Evolutionary conservation across 2,113 vertebrate genomes (phyloP), one percentile per base, ranked within the genome.

Genomic region (Vidua chalybeata): DNA sequence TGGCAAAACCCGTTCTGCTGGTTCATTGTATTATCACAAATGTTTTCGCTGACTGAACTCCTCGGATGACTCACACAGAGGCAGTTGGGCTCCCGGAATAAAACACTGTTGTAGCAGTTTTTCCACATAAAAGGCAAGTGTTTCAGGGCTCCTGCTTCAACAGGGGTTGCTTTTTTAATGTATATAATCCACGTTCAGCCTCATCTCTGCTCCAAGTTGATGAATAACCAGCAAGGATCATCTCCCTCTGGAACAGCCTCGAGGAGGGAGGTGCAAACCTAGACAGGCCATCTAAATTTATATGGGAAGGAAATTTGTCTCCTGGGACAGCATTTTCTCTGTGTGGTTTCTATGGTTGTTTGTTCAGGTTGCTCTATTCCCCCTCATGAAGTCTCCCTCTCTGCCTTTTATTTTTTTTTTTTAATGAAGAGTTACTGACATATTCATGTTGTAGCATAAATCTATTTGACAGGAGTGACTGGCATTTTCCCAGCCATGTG

Each of bases 21-120:
- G 33, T 90, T 94, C 94, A 96, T 93, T 95, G 92, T 95, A 31
- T 78, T 92, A 77, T 86, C 92, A 93, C 95, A 94, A 96, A 95
- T 59, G 78, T 91, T 96, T 94, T 93, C 0, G 75, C 95, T 97
- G 96, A 97, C 95, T 89, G 28, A 84, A 62, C 95, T 96, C 66
- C 87, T 93, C 81, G 26, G 74, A 6, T 95, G 96, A 96, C 84
- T 97, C 96, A 95, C 87, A 63, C 81, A 41, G 90, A 93, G 59
- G 90, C 93, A 79, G 22, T 41, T 64, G 84, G 84, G 64, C 69
- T 91, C 59, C 54, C 41, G 11, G 94, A 97, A 96, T 96, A 96
- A 94, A 96, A 85, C 92, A 21, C 93, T 93, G 51, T 64, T 95
- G 90, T 90, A 52, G 93, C 79, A 77, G 79, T 39, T 93, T 39